phyloP scores from a whole-genome alignment of 2,888 invertebrate species.

The Hetaerina titia region DNA sequence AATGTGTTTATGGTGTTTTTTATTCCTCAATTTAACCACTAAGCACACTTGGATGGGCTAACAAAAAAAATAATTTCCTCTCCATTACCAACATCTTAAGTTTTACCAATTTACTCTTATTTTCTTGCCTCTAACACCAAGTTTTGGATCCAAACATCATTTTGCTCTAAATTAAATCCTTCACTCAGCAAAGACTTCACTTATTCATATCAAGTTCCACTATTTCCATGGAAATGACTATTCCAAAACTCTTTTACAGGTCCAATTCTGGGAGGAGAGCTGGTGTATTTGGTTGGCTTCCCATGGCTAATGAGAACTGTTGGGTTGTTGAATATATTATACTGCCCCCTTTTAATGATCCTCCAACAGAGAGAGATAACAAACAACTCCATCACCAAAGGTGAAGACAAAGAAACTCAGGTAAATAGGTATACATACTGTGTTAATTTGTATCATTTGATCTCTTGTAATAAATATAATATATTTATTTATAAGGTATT shows the following conservation, averaged over 20 bases:
- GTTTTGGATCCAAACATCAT: neutral
- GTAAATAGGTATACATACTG: neutral
- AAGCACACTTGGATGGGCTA: too few relatives aligned
- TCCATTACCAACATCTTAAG: too few relatives aligned
- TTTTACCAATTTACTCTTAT: too few relatives aligned
- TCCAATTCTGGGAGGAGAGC: constrained; percentile 86
- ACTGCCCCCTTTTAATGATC: constrained; percentile 82
- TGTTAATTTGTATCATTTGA: too few relatives aligned
- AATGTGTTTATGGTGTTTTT: too few relatives aligned
- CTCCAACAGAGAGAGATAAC: constrained; percentile 71
- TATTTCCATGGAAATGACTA: neutral
- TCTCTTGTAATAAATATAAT: too few relatives aligned
- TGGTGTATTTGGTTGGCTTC: constrained; percentile 85
- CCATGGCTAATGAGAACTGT: constrained; percentile 86
- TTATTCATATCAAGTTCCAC: neutral
- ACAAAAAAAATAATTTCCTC: too few relatives aligned
- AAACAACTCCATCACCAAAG: constrained; percentile 2
- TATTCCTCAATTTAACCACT: too few relatives aligned
- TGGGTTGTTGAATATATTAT: constrained; percentile 84
- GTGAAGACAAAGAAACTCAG: constrained; percentile 32
- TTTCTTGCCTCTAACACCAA: neutral
- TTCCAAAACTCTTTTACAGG: constrained; percentile 78
- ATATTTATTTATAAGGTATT: too few relatives aligned
- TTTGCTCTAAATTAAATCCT: neutral
- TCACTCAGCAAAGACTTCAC: neutral